Base-by-base conservation (phyloP, 2,888 invertebrate species). In the Caenorhabditis sp. region DNA sequence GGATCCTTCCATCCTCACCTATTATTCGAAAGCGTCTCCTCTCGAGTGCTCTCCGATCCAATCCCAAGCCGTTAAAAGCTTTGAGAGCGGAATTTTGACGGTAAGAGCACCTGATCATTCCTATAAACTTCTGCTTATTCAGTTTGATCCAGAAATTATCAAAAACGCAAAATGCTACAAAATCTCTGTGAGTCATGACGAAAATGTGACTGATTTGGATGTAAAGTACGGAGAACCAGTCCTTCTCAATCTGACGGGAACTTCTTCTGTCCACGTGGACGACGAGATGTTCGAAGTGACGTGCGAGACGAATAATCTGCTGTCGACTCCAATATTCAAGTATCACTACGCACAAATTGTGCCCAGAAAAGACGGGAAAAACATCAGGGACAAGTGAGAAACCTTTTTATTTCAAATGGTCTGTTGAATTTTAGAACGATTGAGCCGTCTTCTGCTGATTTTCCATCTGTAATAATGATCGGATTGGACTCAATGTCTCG, bases 401-500 rank as follows among this genome's bases (percentile, higher is more conserved):
- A n/a, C n/a, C n/a, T n/a, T 20, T 24, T 41, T 41, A 39, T 26
- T 4, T 32, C 11, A 7, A 8, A 8, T 4, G 43, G 11, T 20
- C 2, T 22, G 1, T 15, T 32, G 24, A 24, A 24, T 32, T 39
- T 11, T 35, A 62, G 61, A 61, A 46, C 20, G 24, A 73, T 79
- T 11, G 35, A 77, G 50, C 6, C 26, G n/a, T 74, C 71, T 5
- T 48, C 72, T 7, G 32, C 41, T 0, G 79, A 82, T 9, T 62
- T 68, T 30, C 85, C 85, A 7, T 70, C 79, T 24, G 88, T 90
- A 4, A 76, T 90, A 22, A 87, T 90, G 85, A 76, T 90, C 15
- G 90, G 90, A 0, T 80, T 90, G 27, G 90, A 90, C 72, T 89
- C 90, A 0, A 86, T 90, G 77, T 90, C 90, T 6, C 70, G 89